A percentile compares a stretch with the other conserved stretches of the same genome.
phyloP scores from a whole-genome alignment of 2,888 invertebrate species.

The Podotricha telesiphe region DNA sequence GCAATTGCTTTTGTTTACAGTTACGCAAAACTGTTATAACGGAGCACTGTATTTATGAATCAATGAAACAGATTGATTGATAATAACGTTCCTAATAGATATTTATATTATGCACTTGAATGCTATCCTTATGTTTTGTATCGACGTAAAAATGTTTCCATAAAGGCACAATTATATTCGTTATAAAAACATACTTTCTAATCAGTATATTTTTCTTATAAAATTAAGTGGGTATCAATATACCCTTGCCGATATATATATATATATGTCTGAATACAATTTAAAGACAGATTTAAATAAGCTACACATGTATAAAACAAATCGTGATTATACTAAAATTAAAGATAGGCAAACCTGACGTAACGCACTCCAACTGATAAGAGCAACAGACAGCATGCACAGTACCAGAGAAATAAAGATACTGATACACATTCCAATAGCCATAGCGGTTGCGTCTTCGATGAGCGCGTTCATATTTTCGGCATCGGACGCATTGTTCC shows the following conservation, averaged over 20 bases:
- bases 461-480: slow-evolving; percentile 81
- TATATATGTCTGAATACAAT: background rate
- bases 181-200: background rate
- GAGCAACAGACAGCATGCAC: slow-evolving; percentile 79
- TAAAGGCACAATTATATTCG: background rate
- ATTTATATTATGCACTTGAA: slow-evolving; percentile 15
- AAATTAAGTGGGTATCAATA: no score
- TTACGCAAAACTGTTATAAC: slow-evolving; percentile 46
- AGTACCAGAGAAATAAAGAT: slow-evolving; percentile 61
- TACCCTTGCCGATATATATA: no score
- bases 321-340: background rate
- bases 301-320: background rate
- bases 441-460: slow-evolving; percentile 82
- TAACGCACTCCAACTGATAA: slow-evolving; percentile 84
- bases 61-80: slow-evolving; percentile 34
- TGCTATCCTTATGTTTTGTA: background rate
- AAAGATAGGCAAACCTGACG: slow-evolving; percentile 65
- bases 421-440: slow-evolving; percentile 72
- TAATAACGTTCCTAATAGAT: slow-evolving; percentile 23
- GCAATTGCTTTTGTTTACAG: slow-evolving; percentile 57
- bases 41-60: slow-evolving; percentile 16
- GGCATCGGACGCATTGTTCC: slow-evolving; percentile 71
- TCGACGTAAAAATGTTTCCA: background rate
- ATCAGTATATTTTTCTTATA: background rate
- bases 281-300: background rate